These are phyloP conservation scores for Todiramphus chloris DNA, from an alignment of 2,113 vertebrate species.

Conservation along the genomic window DNA sequence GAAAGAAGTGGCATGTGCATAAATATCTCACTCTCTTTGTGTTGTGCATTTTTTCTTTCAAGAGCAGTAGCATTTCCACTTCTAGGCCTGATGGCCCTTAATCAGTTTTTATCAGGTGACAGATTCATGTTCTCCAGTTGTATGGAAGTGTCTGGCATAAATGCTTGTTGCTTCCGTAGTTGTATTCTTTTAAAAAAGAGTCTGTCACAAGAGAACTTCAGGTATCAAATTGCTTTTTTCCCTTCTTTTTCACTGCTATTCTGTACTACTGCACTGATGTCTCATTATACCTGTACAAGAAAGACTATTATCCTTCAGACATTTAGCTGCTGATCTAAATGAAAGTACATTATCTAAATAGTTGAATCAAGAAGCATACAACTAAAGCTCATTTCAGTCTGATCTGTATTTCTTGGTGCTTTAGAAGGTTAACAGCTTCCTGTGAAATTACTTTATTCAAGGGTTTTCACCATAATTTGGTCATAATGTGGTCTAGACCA, in stretches of 20 bases:
- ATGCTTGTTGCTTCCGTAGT: slow-evolving; percentile 24
- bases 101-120: slow-evolving; percentile 30
- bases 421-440: slow-evolving; percentile 67
- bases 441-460: slow-evolving; percentile 67
- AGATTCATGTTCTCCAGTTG: slow-evolving; percentile 6
- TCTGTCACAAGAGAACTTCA: slow-evolving; percentile 9
- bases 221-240: neutral
- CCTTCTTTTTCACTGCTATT: neutral
- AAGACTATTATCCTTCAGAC: slow-evolving; percentile 58
- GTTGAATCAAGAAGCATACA: slow-evolving; percentile 68
- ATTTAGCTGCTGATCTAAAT: slow-evolving; percentile 69
- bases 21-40: neutral
- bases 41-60: neutral
- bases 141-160: slow-evolving; percentile 24
- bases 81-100: neutral
- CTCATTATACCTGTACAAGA: slow-evolving; percentile 52
- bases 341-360: slow-evolving; percentile 68
- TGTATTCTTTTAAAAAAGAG: neutral
- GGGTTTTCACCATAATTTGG: slow-evolving; percentile 62
- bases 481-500: slow-evolving; percentile 57
- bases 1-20: neutral
- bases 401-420: slow-evolving; percentile 67
- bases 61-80: neutral
- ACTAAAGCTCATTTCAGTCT: slow-evolving; percentile 60
- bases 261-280: slow-evolving; percentile 14